phyloP scores from a whole-genome alignment of 2,888 invertebrate species.

The Melipona beecheii region DNA sequence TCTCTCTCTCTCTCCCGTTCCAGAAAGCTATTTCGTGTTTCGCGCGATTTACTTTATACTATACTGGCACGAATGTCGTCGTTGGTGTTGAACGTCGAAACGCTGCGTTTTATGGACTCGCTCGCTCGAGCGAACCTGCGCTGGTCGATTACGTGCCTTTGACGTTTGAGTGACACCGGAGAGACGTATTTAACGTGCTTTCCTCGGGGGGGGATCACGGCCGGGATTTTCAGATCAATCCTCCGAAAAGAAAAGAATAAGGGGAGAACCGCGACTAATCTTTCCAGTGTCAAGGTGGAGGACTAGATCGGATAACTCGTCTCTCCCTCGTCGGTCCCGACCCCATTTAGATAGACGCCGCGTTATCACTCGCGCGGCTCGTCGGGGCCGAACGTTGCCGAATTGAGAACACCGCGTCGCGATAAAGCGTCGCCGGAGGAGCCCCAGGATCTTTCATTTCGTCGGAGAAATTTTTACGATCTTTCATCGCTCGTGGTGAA shows the following conservation, averaged over 20 bases:
- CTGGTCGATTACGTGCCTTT: slow-evolving; percentile 59
- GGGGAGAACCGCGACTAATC: slow-evolving; percentile 67
- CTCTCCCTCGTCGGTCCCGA: slow-evolving; percentile 41
- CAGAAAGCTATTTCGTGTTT: slow-evolving; percentile 45
- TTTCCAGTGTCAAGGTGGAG: slow-evolving; percentile 69
- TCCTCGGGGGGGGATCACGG: slow-evolving; percentile 26
- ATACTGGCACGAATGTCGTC: slow-evolving; percentile 36
- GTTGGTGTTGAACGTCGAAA: slow-evolving; percentile 47
- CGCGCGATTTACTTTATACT: slow-evolving; percentile 57
- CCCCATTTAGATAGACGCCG: slow-evolving; percentile 59
- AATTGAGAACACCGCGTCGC: slow-evolving; percentile 11
- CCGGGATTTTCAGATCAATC: slow-evolving; percentile 57
- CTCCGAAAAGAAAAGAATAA: slow-evolving; percentile 39
- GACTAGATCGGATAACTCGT: slow-evolving; percentile 70
- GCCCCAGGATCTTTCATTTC: slow-evolving; percentile 24
- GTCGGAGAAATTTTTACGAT: slow-evolving; percentile 3
- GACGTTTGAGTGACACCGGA: slow-evolving; percentile 69
- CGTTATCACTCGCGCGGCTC: slow-evolving; percentile 52
- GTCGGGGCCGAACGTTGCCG: slow-evolving; percentile 36
- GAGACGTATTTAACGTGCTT: slow-evolving; percentile 52
- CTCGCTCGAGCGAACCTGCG: slow-evolving; percentile 22
- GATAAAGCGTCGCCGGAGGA: neutral
- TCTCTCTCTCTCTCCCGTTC: slow-evolving; percentile 3
- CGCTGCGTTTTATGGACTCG: slow-evolving; percentile 67
- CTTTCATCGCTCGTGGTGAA: neutral